phyloP scores from a whole-genome alignment of 2,797 vertebrate genomes.

The Vultur gryphus region DNA sequence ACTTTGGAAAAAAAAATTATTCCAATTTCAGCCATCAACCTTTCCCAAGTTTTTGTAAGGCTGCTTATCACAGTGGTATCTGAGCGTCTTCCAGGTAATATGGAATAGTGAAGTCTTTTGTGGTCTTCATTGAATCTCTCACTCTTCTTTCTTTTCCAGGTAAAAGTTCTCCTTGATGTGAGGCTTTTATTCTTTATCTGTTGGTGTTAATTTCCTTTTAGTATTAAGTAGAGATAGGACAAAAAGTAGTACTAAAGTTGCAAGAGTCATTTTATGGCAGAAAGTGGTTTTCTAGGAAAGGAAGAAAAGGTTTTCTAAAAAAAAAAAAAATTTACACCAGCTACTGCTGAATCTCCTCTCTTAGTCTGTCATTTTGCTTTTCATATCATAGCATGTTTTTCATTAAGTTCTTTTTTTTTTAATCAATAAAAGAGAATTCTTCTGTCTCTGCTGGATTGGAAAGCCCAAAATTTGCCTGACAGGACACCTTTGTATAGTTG shows the following conservation, averaged over 20 bases:
- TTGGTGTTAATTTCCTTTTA: not conserved
- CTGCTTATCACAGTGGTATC: constrained; percentile 23
- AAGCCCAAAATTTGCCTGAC: not conserved
- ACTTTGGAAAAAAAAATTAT: not conserved
- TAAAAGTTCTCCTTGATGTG: not conserved
- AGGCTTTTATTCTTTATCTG: not conserved
- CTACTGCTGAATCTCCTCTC: not conserved
- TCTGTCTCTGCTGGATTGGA: not conserved
- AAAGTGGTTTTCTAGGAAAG: not conserved
- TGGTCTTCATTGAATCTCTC: not conserved
- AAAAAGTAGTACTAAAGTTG: not conserved
- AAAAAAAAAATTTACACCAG: not conserved
- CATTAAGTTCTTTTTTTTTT: not conserved
- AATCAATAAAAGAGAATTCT: not conserved
- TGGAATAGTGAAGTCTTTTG: not conserved
- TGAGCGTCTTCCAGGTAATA: not conserved
- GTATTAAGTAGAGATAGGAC: not conserved
- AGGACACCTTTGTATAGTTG: not conserved
- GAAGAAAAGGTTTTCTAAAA: not conserved
- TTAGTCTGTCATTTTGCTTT: not conserved
- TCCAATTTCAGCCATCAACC: constrained; percentile 8
- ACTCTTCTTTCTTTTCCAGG: not conserved
- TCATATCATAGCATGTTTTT: not conserved
- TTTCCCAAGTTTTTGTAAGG: constrained; percentile 16
- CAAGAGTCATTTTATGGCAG: not conserved